A percentile compares a stretch with the other conserved stretches of the same genome.
Conservation (phyloP, 2,888 invertebrate genomes). For the Drosophila nr. medialis region DNA sequence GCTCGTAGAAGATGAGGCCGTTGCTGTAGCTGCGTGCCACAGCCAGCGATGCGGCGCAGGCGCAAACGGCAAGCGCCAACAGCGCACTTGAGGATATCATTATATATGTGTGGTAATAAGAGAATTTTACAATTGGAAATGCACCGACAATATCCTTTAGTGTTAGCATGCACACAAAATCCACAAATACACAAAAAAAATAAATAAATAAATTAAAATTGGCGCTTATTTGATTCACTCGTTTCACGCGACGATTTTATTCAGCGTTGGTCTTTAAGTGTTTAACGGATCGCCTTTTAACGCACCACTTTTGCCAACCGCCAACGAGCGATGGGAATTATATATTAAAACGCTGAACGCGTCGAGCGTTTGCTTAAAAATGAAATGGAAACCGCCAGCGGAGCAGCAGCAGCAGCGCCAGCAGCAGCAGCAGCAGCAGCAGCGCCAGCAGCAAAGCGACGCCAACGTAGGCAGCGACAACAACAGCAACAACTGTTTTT, state of each 20-base stretch:
- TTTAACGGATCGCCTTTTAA: conserved; percentile 24
- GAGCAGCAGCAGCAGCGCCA: conserved; percentile 12
- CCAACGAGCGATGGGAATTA: conserved; percentile 81
- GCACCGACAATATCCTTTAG: conserved; percentile 21
- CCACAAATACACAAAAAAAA: conserved; percentile 8
- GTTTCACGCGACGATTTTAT: conserved; percentile 7
- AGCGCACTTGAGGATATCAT: conserved; percentile 16
- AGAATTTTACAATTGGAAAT: neutral
- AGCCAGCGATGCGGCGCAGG: neutral
- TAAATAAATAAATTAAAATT: neutral
- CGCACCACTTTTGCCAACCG: conserved; percentile 63
- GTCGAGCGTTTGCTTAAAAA: conserved; percentile 82
- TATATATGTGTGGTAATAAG: neutral
- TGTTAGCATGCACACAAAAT: conserved; percentile 5
- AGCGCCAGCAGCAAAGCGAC: conserved; percentile 9
- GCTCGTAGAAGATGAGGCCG: conserved; percentile 81
- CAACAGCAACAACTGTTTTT: conserved; percentile 19
- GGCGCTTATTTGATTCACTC: conserved; percentile 3
- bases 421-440: conserved; percentile 11
- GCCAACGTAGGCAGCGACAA: conserved; percentile 7
- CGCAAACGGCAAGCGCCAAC: conserved; percentile 7
- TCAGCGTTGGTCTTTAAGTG: neutral
- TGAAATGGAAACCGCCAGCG: conserved; percentile 79
- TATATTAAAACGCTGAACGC: conserved; percentile 80
- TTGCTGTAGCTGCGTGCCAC: conserved; percentile 79